Evolutionary conservation across 2,797 vertebrate species (phyloP).

Genomic region (Coranthus polyacanthus): DNA sequence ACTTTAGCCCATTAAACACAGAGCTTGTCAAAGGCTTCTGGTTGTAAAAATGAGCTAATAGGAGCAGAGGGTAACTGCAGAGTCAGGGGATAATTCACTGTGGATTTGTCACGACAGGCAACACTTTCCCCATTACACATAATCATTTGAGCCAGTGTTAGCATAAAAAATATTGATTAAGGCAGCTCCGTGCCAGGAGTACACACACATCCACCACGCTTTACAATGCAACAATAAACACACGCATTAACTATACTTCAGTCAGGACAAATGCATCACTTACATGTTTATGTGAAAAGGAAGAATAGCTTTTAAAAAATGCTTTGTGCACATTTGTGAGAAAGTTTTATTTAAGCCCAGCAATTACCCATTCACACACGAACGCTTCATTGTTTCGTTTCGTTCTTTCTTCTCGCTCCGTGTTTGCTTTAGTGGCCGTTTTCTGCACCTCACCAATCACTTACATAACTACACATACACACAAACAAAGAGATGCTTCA

Average conservation of each 20-base stretch:
- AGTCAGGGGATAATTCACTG: background rate
- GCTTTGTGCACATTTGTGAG: too few species aligned
- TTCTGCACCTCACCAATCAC: constrained; percentile 22
- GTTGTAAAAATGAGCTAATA: too few species aligned
- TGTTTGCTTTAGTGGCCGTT: constrained; percentile 22
- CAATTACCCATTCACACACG: background rate
- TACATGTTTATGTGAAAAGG: too few species aligned
- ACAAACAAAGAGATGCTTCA: constrained; percentile 23
- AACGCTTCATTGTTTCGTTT: constrained; percentile 7
- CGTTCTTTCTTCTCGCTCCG: constrained; percentile 7
- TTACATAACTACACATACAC: constrained; percentile 10
- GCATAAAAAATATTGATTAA: background rate
- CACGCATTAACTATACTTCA: too few species aligned
- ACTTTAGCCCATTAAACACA: too few species aligned
- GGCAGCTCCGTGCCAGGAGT: background rate
- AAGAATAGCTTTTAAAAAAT: too few species aligned
- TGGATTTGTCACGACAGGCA: background rate
- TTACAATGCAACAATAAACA: too few species aligned
- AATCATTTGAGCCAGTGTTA: constrained; percentile 1
- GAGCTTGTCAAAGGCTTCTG: too few species aligned
- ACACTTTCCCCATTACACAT: background rate
- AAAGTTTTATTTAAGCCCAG: too few species aligned
- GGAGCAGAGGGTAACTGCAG: too few species aligned
- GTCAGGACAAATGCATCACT: too few species aligned
- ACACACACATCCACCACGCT: background rate